Evolutionary conservation across 2,888 invertebrate genomes (phyloP), one percentile per base, ranked within the genome.

Genomic region (Sipha maydis): DNA sequence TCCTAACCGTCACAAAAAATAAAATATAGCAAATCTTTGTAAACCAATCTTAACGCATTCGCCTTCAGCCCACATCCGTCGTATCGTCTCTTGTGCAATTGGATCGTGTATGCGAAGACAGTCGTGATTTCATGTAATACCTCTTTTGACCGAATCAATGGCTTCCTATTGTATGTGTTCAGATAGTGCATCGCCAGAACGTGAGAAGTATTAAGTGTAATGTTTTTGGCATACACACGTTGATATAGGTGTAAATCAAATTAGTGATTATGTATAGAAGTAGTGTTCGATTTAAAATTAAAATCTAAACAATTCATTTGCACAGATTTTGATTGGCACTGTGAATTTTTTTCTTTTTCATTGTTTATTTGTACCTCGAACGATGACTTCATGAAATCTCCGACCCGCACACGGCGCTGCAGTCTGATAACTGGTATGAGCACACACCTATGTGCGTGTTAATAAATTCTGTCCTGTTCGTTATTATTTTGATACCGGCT

Each of bases 401-500:
- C 1, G 73, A 34, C 31, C 17, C 31, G 21, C 17, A 17, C 28
- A 48, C 25, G 5, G 8, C 25, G 25, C 14, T 3, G 21, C 25
- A 19, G 4, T 61, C 21, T 61, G 5, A 25, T 61, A 61, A 56
- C 25, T 25, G 25, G 61, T 61, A 61, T 25, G 14, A 1, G 11
- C 14, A 48, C 14, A 61, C 61, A 8, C 61, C 21, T 0, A 48
- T 48, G 11, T 48, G 48, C 48, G 11, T 0, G 19, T 75, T 38
- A 28, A 69, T 69, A 14, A 28, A 71, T 28, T 71, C 71, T 28
- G 4, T 71, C 75, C 34, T 75, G 75, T 21, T 38, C 56, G 0
- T 41, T 61, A 61, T 84, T 84, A 21, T 48, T 75, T 38, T 75
- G 34, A 75, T 75, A 25, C 75, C 17, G 28, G 28, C 71, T 14